Conservation (phyloP, 2,888 invertebrate genomes). For the Xylota sylvarum region DNA sequence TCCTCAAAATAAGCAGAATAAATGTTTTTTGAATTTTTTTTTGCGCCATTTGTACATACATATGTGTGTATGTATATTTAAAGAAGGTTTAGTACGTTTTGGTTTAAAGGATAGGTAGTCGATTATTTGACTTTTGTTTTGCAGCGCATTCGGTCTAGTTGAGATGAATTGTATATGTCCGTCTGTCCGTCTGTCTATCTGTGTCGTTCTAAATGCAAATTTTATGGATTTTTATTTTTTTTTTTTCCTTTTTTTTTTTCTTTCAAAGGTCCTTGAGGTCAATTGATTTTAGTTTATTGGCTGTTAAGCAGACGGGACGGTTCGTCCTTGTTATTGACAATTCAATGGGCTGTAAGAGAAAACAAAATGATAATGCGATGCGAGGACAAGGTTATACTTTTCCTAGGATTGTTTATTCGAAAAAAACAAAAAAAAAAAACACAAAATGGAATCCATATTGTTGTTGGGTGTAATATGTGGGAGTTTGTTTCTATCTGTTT, state of each 20-base stretch:
- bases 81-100: neutral
- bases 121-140: constrained; percentile 15
- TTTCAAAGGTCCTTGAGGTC: constrained; percentile 31
- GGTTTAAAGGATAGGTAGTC: neutral
- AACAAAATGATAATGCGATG: neutral
- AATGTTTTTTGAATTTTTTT: neutral
- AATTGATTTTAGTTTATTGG: constrained; percentile 38
- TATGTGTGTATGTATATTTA: too few relatives aligned
- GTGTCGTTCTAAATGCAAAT: constrained; percentile 6
- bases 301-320: constrained; percentile 17
- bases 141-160: neutral
- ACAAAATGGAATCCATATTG: neutral
- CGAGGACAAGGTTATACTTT: neutral
- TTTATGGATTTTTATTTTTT: constrained; percentile 16
- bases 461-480: neutral
- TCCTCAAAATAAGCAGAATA: neutral
- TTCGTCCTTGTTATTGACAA: neutral
- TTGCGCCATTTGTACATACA: neutral
- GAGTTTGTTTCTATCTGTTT: neutral
- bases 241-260: neutral
- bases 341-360: neutral
- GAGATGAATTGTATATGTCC: neutral
- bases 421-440: neutral
- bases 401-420: neutral
- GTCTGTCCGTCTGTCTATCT: neutral